Conservation (phyloP, 2,113 vertebrate genomes). For the Lycaon pictus region DNA sequence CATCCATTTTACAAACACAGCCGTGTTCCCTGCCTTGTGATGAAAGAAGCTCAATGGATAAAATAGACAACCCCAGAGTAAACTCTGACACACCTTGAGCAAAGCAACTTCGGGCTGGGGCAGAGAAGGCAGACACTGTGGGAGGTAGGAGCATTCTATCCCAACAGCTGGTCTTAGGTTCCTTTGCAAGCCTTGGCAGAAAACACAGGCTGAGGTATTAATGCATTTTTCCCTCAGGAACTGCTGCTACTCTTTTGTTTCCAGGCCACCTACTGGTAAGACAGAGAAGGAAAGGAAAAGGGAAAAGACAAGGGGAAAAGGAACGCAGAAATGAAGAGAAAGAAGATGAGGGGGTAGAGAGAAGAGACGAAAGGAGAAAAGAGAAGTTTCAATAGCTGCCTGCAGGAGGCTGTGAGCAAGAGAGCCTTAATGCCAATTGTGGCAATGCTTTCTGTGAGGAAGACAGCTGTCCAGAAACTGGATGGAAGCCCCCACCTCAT, state of each 20-base stretch:
- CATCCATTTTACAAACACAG: slow-evolving; percentile 57
- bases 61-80: slow-evolving; percentile 49
- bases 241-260: slow-evolving; percentile 1
- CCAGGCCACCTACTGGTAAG: slow-evolving; percentile 59
- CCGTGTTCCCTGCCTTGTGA: background rate
- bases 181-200: background rate
- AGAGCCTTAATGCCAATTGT: background rate
- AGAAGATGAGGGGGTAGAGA: background rate
- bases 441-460: background rate
- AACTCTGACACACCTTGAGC: slow-evolving; percentile 67
- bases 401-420: background rate
- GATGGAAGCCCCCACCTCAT: slow-evolving; percentile 34
- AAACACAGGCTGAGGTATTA: background rate
- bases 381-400: background rate
- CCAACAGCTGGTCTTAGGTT: background rate
- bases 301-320: background rate
- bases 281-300: background rate
- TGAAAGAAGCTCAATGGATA: slow-evolving; percentile 56
- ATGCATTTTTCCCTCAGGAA: slow-evolving; percentile 16
- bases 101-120: slow-evolving; percentile 45
- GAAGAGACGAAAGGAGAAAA: background rate
- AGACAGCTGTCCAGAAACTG: slow-evolving; percentile 59
- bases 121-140: background rate
- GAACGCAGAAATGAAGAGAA: background rate
- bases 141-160: background rate